Evolutionary conservation across 1,140 invertebrate genomes (phyloP).

Genomic region (Brachionus paranguensis): DNA sequence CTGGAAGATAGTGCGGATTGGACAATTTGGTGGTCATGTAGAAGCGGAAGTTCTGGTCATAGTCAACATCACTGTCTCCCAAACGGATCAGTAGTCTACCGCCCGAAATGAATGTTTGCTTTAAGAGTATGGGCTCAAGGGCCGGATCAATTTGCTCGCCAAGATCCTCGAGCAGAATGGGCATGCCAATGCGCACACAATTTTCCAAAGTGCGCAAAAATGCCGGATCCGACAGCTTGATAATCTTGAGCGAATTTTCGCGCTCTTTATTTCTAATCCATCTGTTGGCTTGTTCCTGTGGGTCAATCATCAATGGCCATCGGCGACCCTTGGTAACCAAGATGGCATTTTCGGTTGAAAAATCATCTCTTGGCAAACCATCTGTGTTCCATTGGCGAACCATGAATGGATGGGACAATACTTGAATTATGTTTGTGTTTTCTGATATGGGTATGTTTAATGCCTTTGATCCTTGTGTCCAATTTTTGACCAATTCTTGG

Average conservation of each 20-base stretch:
- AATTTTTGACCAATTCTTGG: conserved; percentile 43
- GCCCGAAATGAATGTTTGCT: conserved; percentile 45
- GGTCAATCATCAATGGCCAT: conserved; percentile 83
- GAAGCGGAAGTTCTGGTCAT: conserved; percentile 52
- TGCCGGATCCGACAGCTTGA: conserved; percentile 52
- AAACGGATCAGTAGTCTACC: conserved; percentile 41
- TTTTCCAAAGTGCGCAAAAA: conserved; percentile 53
- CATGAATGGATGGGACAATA: conserved; percentile 76
- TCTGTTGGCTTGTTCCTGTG: conserved; percentile 70
- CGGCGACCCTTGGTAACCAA: conserved; percentile 70
- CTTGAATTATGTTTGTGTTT: conserved; percentile 43
- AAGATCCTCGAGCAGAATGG: conserved; percentile 55
- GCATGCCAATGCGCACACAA: conserved; percentile 56
- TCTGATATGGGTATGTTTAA: conserved; percentile 53
- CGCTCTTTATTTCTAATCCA: conserved; percentile 52
- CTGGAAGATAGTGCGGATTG: conserved; percentile 56
- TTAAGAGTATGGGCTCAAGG: conserved; percentile 53
- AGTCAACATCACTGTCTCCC: conserved; percentile 54
- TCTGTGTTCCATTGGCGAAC: conserved; percentile 75
- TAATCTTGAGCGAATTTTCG: conserved; percentile 52
- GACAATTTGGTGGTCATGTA: conserved; percentile 57
- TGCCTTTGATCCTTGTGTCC: conserved; percentile 46
- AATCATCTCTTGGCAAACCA: conserved; percentile 71
- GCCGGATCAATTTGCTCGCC: conserved; percentile 55
- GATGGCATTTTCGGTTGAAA: conserved; percentile 80